A percentile compares a stretch with the other conserved stretches of the same genome.
Conservation (phyloP, 1,140 invertebrate species). For the Laupala kohalensis region DNA sequence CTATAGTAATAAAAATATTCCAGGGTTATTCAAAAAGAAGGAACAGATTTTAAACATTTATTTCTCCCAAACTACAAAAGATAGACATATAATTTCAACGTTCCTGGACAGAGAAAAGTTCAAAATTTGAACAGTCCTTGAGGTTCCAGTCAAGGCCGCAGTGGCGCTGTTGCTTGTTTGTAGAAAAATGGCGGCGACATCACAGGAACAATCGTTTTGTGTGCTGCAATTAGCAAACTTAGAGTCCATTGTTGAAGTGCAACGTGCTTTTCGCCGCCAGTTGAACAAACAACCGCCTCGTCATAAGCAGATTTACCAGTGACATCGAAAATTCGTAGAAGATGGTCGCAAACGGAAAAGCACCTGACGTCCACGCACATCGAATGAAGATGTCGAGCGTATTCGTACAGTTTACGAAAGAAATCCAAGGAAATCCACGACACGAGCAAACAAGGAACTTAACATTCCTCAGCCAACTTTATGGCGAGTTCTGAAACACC, state of each 20-base stretch:
- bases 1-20: too few relatives aligned
- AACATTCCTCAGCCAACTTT: too few relatives aligned
- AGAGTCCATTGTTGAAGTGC: slow-evolving; percentile 3
- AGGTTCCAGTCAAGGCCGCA: background rate
- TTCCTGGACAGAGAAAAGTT: background rate
- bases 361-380: slow-evolving; percentile 1
- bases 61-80: too few relatives aligned
- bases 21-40: too few relatives aligned
- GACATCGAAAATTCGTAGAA: background rate
- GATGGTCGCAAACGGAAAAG: slow-evolving; percentile 8
- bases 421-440: background rate
- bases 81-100: background rate
- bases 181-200: background rate
- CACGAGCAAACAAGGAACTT: too few relatives aligned
- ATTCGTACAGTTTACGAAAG: too few relatives aligned
- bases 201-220: slow-evolving; percentile 3
- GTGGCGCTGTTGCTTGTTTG: slow-evolving; percentile 4
- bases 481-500: too few relatives aligned
- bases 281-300: slow-evolving; percentile 7
- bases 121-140: background rate
- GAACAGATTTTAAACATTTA: too few relatives aligned
- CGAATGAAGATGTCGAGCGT: background rate
- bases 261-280: slow-evolving; percentile 4
- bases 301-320: slow-evolving; percentile 8
- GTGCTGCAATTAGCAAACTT: background rate